Percentiles rank a stretch among this genome's conserved stretches.
These are phyloP conservation scores for Drosophila quinaria DNA, from an alignment of 2,888 invertebrate genomes.

Conservation along the genomic window DNA sequence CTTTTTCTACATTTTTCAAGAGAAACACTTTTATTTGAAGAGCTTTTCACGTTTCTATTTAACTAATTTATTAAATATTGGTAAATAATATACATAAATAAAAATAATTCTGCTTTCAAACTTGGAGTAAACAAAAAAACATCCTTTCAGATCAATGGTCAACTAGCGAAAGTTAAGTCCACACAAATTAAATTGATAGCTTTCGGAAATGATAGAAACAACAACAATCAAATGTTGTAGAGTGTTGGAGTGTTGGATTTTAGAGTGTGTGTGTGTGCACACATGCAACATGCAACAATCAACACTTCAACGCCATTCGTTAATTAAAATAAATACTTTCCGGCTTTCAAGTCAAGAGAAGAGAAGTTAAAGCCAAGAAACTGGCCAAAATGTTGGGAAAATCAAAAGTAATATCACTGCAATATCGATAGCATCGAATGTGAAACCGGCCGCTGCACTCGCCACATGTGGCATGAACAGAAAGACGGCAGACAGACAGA, in stretches of 20 bases:
- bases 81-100: neutral
- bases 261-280: neutral
- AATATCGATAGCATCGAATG: constrained; percentile 54
- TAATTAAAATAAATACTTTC: constrained; percentile 81
- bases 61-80: too few relatives aligned
- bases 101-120: neutral
- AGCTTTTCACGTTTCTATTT: too few relatives aligned
- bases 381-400: constrained; percentile 54
- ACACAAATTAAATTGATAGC: constrained; percentile 53
- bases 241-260: neutral
- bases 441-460: constrained; percentile 58
- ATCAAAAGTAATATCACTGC: constrained; percentile 21
- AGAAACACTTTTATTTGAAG: too few relatives aligned
- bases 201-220: constrained; percentile 71
- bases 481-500: constrained; percentile 1
- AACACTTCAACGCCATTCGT: constrained; percentile 61
- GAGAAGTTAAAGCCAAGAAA: constrained; percentile 30
- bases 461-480: constrained; percentile 63
- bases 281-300: constrained; percentile 15
- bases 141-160: constrained; percentile 8
- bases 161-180: constrained; percentile 53
- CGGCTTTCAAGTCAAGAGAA: constrained; percentile 54
- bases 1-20: too few relatives aligned
- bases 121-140: neutral
- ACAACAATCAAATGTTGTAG: constrained; percentile 17